Conservation (phyloP, 2,797 vertebrate species). For the Microhierax caerulescens region DNA sequence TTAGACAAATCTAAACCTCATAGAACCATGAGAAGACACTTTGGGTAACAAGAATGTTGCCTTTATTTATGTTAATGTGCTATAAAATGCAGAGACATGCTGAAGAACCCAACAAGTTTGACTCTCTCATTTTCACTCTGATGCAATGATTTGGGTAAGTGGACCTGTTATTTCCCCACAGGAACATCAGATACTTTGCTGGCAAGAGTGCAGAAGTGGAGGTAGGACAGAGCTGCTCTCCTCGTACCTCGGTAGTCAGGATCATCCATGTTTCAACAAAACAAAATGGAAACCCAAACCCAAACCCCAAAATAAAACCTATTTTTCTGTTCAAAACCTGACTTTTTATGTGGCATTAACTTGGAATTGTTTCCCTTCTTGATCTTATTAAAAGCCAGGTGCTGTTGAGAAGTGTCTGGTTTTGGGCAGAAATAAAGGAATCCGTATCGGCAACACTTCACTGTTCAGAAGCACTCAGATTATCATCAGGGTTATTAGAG, state of each 20-base stretch:
- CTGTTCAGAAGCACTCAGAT: background rate
- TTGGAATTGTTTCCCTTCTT: background rate
- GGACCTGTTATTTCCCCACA: background rate
- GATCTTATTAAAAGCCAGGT: background rate
- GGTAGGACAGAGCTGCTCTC: background rate
- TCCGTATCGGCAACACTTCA: background rate
- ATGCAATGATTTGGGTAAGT: constrained; percentile 6
- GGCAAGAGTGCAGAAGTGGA: background rate
- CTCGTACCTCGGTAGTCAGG: background rate
- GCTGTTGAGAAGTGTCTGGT: background rate
- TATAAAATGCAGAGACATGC: constrained; percentile 16
- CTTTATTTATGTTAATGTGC: constrained; percentile 40
- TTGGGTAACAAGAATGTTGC: background rate
- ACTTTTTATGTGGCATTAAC: background rate
- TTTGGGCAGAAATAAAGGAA: background rate
- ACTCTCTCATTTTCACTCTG: constrained; percentile 1
- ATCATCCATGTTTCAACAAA: background rate
- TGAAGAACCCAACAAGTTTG: constrained; percentile 15
- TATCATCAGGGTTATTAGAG: background rate
- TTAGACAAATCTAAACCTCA: constrained; percentile 22
- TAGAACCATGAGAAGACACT: background rate
- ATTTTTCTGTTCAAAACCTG: background rate
- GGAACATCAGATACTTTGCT: background rate
- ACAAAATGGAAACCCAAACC: background rate
- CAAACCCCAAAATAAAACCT: background rate